Conservation (phyloP, 2,113 vertebrate genomes). For the Kobus ellipsiprymnus region DNA sequence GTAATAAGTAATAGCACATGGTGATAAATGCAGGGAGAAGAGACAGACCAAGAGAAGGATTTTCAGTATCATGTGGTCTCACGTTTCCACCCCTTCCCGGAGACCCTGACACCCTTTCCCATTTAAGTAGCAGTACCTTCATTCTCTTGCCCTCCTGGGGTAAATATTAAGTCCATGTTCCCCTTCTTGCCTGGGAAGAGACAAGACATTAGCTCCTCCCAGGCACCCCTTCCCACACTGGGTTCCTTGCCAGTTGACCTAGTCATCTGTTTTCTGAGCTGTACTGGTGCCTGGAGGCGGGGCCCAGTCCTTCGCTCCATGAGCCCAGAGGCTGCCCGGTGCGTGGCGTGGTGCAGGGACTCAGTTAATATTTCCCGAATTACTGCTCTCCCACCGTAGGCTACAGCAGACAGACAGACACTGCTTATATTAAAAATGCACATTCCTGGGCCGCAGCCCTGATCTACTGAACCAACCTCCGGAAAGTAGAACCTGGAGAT, state of each 20-base stretch:
- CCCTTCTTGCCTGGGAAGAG: neutral
- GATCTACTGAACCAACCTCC: neutral
- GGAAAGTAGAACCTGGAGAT: neutral
- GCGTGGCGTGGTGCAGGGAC: neutral
- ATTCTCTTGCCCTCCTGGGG: no score
- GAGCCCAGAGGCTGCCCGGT: neutral
- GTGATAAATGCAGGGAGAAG: neutral
- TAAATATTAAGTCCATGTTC: neutral
- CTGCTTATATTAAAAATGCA: neutral
- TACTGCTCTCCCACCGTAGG: no score
- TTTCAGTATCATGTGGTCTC: rapidly evolving
- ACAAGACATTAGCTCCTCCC: neutral
- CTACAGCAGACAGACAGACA: neutral
- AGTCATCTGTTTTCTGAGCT: neutral
- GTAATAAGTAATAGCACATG: neutral
- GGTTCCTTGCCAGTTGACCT: neutral
- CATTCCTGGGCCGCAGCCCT: neutral
- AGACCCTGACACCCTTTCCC: neutral
- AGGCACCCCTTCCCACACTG: neutral
- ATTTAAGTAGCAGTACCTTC: neutral
- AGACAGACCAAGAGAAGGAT: neutral
- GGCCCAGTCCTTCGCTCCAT: neutral
- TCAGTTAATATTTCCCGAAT: neutral
- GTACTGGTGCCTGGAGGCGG: neutral
- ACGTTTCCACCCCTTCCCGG: neutral